These are phyloP conservation scores for Conistra vaccinii DNA, from an alignment of 2,888 invertebrate genomes.

Conservation along the genomic window DNA sequence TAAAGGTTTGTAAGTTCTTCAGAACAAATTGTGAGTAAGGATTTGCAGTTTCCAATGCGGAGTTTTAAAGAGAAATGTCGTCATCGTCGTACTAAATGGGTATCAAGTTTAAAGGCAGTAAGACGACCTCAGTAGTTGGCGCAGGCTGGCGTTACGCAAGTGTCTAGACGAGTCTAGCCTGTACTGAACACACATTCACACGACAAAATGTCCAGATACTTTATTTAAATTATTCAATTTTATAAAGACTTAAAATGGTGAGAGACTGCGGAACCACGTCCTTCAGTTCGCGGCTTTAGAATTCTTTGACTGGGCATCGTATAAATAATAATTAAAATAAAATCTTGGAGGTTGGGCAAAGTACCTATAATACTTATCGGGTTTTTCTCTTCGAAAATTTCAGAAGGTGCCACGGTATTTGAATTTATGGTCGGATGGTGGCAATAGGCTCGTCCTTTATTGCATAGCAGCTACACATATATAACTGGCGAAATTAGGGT, in stretches of 20 bases:
- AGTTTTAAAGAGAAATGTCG: constrained; percentile 30
- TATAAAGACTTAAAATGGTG: background rate
- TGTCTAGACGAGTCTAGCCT: constrained; percentile 48
- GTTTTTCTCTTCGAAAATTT: background rate
- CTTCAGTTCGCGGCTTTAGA: background rate
- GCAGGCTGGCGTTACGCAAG: constrained; percentile 55
- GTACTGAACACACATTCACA: background rate
- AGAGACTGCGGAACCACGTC: background rate
- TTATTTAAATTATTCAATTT: background rate
- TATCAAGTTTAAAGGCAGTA: constrained; percentile 43
- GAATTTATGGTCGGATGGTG: background rate
- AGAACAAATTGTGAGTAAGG: background rate
- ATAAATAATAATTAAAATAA: background rate
- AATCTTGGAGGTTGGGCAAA: background rate
- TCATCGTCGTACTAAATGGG: constrained; percentile 31
- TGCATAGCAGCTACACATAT: background rate
- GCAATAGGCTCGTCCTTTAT: background rate
- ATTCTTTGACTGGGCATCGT: background rate
- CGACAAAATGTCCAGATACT: constrained; percentile 14
- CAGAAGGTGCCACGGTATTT: background rate
- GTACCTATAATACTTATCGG: too few relatives aligned
- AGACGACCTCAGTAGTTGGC: constrained; percentile 43
- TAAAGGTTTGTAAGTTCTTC: background rate
- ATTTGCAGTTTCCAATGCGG: background rate
- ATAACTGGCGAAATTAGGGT: background rate